These are phyloP conservation scores for Drosophila obscura DNA, from an alignment of 1,140 invertebrate species.

Conservation along the genomic window DNA sequence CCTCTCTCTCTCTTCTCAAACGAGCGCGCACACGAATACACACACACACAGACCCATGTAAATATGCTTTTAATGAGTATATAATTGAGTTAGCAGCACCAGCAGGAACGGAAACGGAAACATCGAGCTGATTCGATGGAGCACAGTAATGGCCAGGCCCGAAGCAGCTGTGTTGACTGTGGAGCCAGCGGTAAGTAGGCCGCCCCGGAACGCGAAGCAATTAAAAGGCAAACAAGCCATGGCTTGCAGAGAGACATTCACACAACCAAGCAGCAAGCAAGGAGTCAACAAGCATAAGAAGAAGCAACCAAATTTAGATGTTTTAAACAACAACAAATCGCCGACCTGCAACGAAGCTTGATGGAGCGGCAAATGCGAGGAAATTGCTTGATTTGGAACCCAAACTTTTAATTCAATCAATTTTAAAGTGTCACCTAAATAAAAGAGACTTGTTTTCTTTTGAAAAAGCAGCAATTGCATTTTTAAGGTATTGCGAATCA, in stretches of 20 bases:
- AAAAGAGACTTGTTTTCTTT: background rate
- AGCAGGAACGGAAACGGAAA: background rate
- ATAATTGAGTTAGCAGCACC: slow-evolving; percentile 55
- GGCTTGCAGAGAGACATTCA: slow-evolving; percentile 10
- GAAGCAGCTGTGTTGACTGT: slow-evolving; percentile 16
- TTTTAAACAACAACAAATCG: slow-evolving; percentile 35
- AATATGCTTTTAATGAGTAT: slow-evolving; percentile 61
- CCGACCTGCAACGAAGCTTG: slow-evolving; percentile 8
- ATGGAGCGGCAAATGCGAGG: background rate
- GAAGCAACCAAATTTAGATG: slow-evolving; percentile 40
- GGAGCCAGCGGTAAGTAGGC: slow-evolving; percentile 1
- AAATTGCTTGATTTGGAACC: slow-evolving; percentile 9
- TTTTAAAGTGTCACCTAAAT: background rate
- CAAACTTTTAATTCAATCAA: slow-evolving; percentile 5
- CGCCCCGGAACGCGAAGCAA: slow-evolving; percentile 49
- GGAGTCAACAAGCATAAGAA: slow-evolving; percentile 7
- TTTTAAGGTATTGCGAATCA: no score
- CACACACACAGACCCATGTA: slow-evolving; percentile 30
- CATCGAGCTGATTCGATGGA: slow-evolving; percentile 2
- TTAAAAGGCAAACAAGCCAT: slow-evolving; percentile 54
- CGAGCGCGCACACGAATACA: background rate
- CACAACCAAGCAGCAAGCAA: background rate
- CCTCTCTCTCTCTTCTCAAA: slow-evolving; percentile 4
- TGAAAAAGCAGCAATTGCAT: no score
- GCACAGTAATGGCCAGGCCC: slow-evolving; percentile 3